These are phyloP conservation scores for Penaeus vannamei DNA, from an alignment of 1,140 invertebrate species.

Conservation along the genomic window DNA sequence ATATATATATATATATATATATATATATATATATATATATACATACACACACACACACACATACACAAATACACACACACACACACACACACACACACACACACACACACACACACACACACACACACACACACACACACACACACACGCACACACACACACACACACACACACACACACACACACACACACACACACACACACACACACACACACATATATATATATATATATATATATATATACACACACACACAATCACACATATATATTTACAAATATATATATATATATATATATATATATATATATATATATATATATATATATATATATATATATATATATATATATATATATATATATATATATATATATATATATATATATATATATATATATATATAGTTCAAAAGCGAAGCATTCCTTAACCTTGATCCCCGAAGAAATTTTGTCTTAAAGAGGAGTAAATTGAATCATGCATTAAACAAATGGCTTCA, in stretches of 20 bases:
- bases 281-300: constrained; percentile 36
- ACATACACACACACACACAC: constrained; percentile 21
- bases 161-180: constrained; percentile 29
- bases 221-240: constrained; percentile 53
- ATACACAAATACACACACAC: constrained; percentile 10
- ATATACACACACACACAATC: constrained; percentile 18
- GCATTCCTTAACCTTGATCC: too few relatives aligned
- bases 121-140: constrained; percentile 6
- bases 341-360: too few relatives aligned
- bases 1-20: not conserved
- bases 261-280: constrained; percentile 36
- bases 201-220: constrained; percentile 35
- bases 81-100: not conserved
- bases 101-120: not conserved
- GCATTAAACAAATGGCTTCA: too few relatives aligned
- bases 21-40: constrained; percentile 50
- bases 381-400: too few relatives aligned
- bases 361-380: too few relatives aligned
- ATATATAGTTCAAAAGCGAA: too few relatives aligned
- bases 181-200: constrained; percentile 32
- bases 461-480: too few relatives aligned
- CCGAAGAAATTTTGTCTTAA: too few relatives aligned
- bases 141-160: constrained; percentile 29
- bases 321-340: too few relatives aligned
- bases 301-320: too few relatives aligned